A percentile compares a stretch with the other conserved stretches of the same genome.
Evolutionary conservation across 1,140 invertebrate species (phyloP).

Genomic region (Aphidius gifuensis): DNA sequence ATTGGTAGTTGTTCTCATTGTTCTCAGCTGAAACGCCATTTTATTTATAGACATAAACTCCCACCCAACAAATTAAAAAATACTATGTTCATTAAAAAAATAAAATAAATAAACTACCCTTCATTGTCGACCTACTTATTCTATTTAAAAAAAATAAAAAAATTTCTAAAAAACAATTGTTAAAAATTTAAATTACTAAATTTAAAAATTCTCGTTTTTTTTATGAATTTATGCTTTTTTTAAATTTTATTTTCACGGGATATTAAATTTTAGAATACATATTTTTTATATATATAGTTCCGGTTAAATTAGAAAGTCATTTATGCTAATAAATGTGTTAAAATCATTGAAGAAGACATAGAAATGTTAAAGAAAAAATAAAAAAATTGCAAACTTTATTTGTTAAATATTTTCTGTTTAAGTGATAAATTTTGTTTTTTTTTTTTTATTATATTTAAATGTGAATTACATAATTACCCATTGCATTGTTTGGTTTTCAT

Average conservation of each 20-base stretch:
- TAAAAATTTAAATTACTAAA: too few relatives aligned
- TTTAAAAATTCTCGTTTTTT: too few relatives aligned
- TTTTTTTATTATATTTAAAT: slow-evolving; percentile 32
- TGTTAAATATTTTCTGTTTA: background rate
- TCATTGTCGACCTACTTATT: too few relatives aligned
- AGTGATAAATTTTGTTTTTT: background rate
- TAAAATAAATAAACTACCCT: background rate
- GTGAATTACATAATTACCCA: slow-evolving; percentile 43
- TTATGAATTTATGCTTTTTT: too few relatives aligned
- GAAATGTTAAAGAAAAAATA: slow-evolving; percentile 31
- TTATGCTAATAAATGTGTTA: background rate
- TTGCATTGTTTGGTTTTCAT: slow-evolving; percentile 45
- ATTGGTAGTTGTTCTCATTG: slow-evolving; percentile 13
- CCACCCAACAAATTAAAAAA: background rate
- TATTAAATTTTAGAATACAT: too few relatives aligned
- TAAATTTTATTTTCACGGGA: too few relatives aligned
- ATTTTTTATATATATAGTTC: too few relatives aligned
- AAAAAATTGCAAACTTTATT: too few relatives aligned
- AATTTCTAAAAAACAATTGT: too few relatives aligned
- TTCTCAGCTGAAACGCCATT: slow-evolving; percentile 5
- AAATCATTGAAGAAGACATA: slow-evolving; percentile 19
- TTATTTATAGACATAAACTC: slow-evolving; percentile 3
- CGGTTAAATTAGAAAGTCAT: too few relatives aligned
- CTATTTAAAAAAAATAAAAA: too few relatives aligned
- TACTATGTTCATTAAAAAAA: background rate